Evolutionary conservation across 2,888 invertebrate genomes (phyloP), one percentile per base, ranked within the genome.

Genomic region (Nomada goodeniana): DNA sequence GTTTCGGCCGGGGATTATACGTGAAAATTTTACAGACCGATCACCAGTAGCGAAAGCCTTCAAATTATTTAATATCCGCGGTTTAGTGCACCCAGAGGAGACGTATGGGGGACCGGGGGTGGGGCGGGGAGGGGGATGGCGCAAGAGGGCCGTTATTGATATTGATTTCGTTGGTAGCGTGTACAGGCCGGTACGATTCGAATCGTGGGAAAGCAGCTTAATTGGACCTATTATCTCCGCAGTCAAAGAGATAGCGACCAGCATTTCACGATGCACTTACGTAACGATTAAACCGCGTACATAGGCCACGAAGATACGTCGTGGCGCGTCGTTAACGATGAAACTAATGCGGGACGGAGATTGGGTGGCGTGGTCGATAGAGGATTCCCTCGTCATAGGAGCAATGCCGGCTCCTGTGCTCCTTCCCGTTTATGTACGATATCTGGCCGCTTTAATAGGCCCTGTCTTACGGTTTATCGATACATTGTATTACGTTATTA

Each of bases 291-390:
- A 82, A 86, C 69, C 70, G 81, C 73, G 77, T 67, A 67, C 78
- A 59, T 65, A 77, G 72, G 61, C 50, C 79, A 75, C 29, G 85
- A 68, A 69, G 60, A 73, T 71, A 80, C 76, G 79, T 82, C 74
- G 71, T 67, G 83, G 77, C 76, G 78, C 67, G 74, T 84, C 78
- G 84, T 88, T 88, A 84, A 85, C 83, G 88, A 82, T 80, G 82
- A 82, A 88, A 85, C 82, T 85, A 88, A 88, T 88, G 88, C 88
- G 88, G 88, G 88, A 87, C 82, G 72, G 85, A 86, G 83, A 85
- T 86, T 83, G 78, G 73, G 71, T 61, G 69, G 55, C 60, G 64
- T 59, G 69, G 42, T 78, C 84, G 73, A 86, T 81, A 71, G 13
- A 20, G 47, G 75, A 70, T 84, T 63, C 83, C 75, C 80, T 75